Evolutionary conservation across 2,888 invertebrate species (phyloP).

Genomic region (Dolichomitus sp.): DNA sequence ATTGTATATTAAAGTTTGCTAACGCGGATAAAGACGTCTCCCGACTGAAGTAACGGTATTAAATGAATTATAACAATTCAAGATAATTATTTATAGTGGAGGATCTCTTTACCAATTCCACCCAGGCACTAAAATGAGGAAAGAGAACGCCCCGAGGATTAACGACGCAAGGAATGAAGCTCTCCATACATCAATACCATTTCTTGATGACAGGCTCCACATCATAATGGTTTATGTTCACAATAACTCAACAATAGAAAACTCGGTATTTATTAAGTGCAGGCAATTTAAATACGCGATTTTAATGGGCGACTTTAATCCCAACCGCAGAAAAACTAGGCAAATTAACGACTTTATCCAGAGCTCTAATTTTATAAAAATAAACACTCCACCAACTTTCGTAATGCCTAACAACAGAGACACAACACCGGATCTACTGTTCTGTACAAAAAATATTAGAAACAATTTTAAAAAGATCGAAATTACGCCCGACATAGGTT

Average conservation of each 20-base stretch:
- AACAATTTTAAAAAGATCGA: neutral
- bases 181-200: neutral
- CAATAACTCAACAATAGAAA: neutral
- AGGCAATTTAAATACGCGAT: neutral
- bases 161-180: neutral
- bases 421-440: neutral
- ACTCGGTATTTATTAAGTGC: neutral
- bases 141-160: neutral
- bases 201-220: neutral
- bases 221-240: neutral
- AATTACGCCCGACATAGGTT: neutral
- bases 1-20: no score
- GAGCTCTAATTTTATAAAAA: neutral
- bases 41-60: no score
- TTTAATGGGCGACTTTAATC: neutral
- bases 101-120: neutral
- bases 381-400: neutral
- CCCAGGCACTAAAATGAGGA: neutral
- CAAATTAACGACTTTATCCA: neutral
- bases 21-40: no score
- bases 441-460: neutral
- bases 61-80: no score
- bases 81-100: no score
- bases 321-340: neutral
- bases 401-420: neutral